These are phyloP conservation scores for Danio choprae DNA, from an alignment of 2,797 vertebrate genomes.

Conservation along the genomic window DNA sequence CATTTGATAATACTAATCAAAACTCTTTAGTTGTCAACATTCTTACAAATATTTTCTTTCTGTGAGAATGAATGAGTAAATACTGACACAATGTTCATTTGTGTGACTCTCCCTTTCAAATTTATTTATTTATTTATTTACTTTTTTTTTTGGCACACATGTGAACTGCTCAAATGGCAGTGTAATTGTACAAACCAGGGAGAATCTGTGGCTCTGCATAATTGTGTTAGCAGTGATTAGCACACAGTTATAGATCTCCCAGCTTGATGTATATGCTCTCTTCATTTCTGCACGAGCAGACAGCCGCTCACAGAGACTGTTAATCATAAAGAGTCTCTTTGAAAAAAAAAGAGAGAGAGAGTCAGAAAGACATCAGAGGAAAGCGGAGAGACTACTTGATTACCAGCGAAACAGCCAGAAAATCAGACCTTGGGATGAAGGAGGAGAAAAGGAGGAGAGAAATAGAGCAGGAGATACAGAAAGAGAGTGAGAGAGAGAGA, in stretches of 20 bases:
- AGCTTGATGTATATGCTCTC: conserved; percentile 79
- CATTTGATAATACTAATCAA: background rate
- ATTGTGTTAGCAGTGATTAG: conserved; percentile 79
- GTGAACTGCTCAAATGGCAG: conserved; percentile 1
- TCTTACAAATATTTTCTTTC: background rate
- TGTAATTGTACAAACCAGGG: conserved; percentile 73
- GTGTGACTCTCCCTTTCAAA: background rate
- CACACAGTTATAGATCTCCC: conserved; percentile 58
- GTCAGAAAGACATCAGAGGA: conserved; percentile 46
- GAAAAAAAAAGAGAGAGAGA: conserved; percentile 31
- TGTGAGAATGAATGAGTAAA: background rate
- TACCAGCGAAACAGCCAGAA: conserved; percentile 76
- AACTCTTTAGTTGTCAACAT: background rate
- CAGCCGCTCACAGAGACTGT: conserved; percentile 74
- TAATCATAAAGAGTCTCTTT: conserved; percentile 75
- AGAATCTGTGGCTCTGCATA: conserved; percentile 73
- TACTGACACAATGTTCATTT: background rate
- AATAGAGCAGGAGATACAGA: conserved; percentile 67
- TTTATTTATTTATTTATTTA: too few species aligned
- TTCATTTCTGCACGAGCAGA: conserved; percentile 74
- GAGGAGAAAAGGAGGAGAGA: conserved; percentile 61
- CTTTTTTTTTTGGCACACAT: background rate
- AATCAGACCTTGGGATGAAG: conserved; percentile 63
- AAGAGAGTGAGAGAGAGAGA: conserved; percentile 65
- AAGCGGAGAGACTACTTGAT: conserved; percentile 68